Evolutionary conservation across 30 jellyfish, hydroid and myxozoan species (phyloP).

Genomic region (Pelagia noctiluca): DNA sequence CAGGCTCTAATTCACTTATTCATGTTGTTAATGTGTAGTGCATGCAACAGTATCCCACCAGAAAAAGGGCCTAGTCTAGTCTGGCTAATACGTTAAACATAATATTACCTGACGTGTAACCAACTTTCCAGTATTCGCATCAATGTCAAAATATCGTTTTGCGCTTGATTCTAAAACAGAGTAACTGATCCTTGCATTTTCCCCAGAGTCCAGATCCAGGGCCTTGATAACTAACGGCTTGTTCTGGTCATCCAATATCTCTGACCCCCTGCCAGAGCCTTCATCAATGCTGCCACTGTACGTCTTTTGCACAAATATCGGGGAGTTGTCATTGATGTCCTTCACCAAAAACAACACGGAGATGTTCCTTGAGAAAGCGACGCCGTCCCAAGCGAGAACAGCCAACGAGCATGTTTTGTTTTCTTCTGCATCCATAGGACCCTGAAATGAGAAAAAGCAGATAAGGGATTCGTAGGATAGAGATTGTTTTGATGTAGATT

Average conservation of each 20-base stretch:
- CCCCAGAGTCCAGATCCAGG: slow-evolving; percentile 84
- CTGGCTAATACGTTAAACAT: neutral
- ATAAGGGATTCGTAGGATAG: neutral
- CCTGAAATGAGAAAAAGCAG: slow-evolving; percentile 23
- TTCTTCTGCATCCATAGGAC: slow-evolving; percentile 83
- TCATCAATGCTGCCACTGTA: slow-evolving; percentile 84
- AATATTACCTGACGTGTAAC: slow-evolving; percentile 65
- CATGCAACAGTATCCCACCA: no score
- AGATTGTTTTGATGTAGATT: no score
- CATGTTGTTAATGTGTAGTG: no score
- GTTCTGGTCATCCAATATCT: slow-evolving; percentile 49
- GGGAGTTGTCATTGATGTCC: slow-evolving; percentile 91
- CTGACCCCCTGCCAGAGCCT: slow-evolving; percentile 91
- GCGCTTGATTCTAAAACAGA: slow-evolving; percentile 77
- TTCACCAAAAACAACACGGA: slow-evolving; percentile 60
- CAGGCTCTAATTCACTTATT: no score
- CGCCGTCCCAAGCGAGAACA: slow-evolving; percentile 65
- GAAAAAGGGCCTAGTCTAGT: neutral
- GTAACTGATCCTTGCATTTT: slow-evolving; percentile 70
- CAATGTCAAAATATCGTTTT: slow-evolving; percentile 70
- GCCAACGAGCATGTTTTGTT: slow-evolving; percentile 60
- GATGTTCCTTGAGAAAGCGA: slow-evolving; percentile 25
- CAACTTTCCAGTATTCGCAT: slow-evolving; percentile 78
- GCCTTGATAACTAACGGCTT: slow-evolving; percentile 75
- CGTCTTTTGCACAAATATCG: slow-evolving; percentile 55